These are phyloP conservation scores for Zele albiditarsus DNA, from an alignment of 2,888 invertebrate genomes.

Conservation along the genomic window DNA sequence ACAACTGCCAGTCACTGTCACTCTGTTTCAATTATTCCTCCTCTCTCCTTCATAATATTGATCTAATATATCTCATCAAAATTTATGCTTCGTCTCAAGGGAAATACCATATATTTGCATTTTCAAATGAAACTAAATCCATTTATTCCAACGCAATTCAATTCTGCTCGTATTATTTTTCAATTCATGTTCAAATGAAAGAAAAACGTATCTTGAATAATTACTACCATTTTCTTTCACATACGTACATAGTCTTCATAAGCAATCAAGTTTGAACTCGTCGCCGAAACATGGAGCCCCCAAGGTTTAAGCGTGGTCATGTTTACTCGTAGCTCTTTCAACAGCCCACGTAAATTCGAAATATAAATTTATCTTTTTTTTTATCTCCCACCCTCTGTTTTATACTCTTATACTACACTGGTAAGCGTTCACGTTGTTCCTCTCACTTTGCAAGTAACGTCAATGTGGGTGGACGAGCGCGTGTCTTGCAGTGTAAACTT, in stretches of 20 bases:
- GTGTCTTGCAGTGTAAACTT: constrained; percentile 48
- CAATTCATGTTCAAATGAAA: too few species aligned
- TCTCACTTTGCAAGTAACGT: constrained; percentile 10
- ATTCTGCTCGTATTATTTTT: too few species aligned
- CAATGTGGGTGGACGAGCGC: constrained; percentile 47
- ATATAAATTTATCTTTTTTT: constrained; percentile 30
- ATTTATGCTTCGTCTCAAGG: too few species aligned
- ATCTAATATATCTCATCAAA: too few species aligned
- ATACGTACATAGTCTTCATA: not conserved
- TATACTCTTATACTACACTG: not conserved
- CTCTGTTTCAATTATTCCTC: too few species aligned
- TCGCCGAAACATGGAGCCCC: constrained; percentile 24
- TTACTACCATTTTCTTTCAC: not conserved
- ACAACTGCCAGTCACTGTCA: too few species aligned
- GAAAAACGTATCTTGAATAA: too few species aligned
- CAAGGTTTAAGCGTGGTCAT: constrained; percentile 49
- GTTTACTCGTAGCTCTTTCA: constrained; percentile 31
- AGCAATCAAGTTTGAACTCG: not conserved
- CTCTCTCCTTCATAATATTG: too few species aligned
- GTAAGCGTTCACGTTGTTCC: not conserved
- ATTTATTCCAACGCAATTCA: too few species aligned
- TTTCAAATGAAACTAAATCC: too few species aligned
- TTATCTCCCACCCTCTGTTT: not conserved
- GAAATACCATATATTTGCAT: too few species aligned
- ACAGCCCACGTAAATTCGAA: constrained; percentile 47